Percentiles rank a stretch among this genome's conserved stretches.
Evolutionary conservation across 2,797 vertebrate species (phyloP).

Genomic region (Tamandua tetradactyla): DNA sequence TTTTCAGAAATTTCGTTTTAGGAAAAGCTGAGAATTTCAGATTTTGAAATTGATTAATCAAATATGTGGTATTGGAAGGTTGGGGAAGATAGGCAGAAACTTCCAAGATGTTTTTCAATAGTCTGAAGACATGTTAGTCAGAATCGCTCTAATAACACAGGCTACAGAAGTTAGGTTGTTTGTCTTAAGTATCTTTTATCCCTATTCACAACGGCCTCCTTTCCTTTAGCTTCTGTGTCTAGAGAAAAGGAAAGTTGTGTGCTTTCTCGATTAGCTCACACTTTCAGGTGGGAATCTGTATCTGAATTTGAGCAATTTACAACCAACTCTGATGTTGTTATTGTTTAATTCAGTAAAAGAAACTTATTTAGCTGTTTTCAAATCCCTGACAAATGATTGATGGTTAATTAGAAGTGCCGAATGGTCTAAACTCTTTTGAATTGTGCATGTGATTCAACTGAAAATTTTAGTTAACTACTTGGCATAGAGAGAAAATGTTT

Average conservation of each 20-base stretch:
- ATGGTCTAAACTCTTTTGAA: neutral
- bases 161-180: neutral
- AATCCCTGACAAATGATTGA: neutral
- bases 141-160: neutral
- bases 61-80: conserved; percentile 32
- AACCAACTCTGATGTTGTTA: neutral
- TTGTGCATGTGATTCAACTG: neutral
- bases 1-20: conserved; percentile 2
- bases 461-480: conserved; percentile 27
- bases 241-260: neutral
- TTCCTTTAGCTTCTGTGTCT: neutral
- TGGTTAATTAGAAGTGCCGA: neutral
- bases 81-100: neutral
- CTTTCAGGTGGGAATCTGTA: neutral
- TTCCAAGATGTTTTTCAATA: neutral
- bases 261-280: neutral
- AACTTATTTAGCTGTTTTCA: neutral
- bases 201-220: neutral
- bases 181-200: neutral
- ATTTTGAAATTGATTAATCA: neutral
- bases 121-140: neutral
- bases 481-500: conserved; percentile 38
- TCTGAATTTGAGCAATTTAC: neutral
- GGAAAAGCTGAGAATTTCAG: conserved; percentile 34
- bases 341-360: neutral